Evolutionary conservation across 2,797 vertebrate genomes (phyloP), one percentile per base, ranked within the genome.

Genomic region (Acanthiza pusilla): DNA sequence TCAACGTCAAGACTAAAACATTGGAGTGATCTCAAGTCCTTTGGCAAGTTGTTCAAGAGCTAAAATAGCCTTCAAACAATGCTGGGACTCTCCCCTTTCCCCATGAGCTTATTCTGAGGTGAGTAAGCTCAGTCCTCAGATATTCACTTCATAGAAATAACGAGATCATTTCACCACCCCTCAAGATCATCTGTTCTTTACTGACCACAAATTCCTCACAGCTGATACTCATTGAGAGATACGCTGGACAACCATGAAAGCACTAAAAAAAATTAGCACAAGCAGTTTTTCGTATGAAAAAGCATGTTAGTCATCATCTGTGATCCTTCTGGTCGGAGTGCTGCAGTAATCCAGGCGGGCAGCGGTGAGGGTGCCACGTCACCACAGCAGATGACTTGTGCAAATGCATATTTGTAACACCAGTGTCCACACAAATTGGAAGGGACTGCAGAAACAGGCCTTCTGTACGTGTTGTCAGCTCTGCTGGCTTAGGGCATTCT

Each of bases 271-370:
- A 92, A 82, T 55, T 30, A 95, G 70, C 91, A 71, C 51, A 71
- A 71, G 94, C 67, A 70, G 85, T 79, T 96, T 95, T 92, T 95
- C 67, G 36, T 19, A 54, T 2, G 27, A 75, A 89, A 79, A 84
- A 88, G 51, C 13, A 13, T 53, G 43, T 92, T 94, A 92, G 93
- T 95, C 95, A 94, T 90, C 91, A 90, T 94, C 89, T 86, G 85
- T 60, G 82, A 65, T 86, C 88, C 74, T 76, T 73, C 38, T 94
- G 79, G 74, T n/a, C 26, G 40, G 66, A 77, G 85, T 0, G 10
- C 40, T 87, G 16, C 76, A 57, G 66, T 66, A 50, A 71, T 15
- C 8, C 0, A 5, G 67, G 45, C 0, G 2, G 94, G 90, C 85
- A 92, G 88, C 6, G 54, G 79, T 1, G 15, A 10, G 10, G 79